Conservation (phyloP, 2,113 vertebrate species). For the Nanorana parkeri region DNA sequence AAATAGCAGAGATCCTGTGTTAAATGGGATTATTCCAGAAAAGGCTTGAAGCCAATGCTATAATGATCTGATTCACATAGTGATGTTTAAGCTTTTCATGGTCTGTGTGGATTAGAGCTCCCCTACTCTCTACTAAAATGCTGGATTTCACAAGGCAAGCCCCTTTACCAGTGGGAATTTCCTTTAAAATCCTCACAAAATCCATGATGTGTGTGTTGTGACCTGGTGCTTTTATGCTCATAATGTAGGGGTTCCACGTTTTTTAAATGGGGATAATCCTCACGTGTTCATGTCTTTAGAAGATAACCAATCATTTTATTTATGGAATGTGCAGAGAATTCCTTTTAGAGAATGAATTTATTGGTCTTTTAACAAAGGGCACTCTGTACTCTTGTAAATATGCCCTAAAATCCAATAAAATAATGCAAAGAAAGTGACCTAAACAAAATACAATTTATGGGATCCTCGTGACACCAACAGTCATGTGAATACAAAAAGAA, state of each 20-base stretch:
- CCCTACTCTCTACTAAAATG: conserved; percentile 29
- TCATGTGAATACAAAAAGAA: too few relatives aligned
- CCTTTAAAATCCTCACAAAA: conserved; percentile 24
- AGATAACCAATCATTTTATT: background rate
- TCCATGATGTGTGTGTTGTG: background rate
- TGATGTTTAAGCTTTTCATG: conserved; percentile 40
- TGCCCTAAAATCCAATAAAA: background rate
- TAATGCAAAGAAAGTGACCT: too few relatives aligned
- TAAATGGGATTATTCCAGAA: conserved; percentile 34
- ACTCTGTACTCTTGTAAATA: background rate
- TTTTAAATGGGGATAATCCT: conserved; percentile 11
- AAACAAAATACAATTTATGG: too few relatives aligned
- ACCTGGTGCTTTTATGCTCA: background rate
- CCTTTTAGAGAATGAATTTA: too few relatives aligned
- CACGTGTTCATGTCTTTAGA: background rate
- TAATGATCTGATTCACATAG: conserved; percentile 31
- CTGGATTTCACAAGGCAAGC: conserved; percentile 40
- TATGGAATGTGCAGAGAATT: background rate
- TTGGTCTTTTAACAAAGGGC: too few relatives aligned
- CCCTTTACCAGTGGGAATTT: conserved; percentile 29
- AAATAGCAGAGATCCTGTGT: background rate
- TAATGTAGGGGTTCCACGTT: conserved; percentile 17
- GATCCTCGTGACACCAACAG: too few relatives aligned
- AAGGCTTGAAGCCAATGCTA: conserved; percentile 21
- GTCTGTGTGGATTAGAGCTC: conserved; percentile 38